Conservation (phyloP, 2,113 vertebrate species). For the Alligator mississippiensis region DNA sequence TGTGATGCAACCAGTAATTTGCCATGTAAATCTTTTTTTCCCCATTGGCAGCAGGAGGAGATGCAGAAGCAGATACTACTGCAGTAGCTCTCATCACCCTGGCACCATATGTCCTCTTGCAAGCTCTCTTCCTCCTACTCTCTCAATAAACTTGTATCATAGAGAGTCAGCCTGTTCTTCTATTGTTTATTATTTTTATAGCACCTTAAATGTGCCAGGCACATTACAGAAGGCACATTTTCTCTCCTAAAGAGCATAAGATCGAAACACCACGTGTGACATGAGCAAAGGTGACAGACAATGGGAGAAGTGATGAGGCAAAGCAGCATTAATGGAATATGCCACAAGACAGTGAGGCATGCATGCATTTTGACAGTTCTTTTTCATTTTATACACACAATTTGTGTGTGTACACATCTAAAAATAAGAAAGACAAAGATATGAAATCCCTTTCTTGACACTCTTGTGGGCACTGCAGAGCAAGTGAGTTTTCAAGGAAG, state of each 20-base stretch:
- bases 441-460: not conserved
- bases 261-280: too few relatives aligned
- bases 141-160: not conserved
- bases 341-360: too few relatives aligned
- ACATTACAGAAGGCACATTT: rapidly evolving
- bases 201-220: rapidly evolving
- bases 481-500: not conserved
- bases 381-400: too few relatives aligned
- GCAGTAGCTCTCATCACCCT: not conserved
- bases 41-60: not conserved
- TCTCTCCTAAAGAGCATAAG: not conserved
- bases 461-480: not conserved
- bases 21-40: not conserved
- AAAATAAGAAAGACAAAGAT: rapidly evolving
- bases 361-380: too few relatives aligned
- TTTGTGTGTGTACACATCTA: rapidly evolving
- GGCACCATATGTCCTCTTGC: not conserved
- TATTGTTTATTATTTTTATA: rapidly evolving
- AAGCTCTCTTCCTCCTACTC: not conserved
- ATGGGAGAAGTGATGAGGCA: too few relatives aligned
- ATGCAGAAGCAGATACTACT: not conserved
- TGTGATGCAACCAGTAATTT: not conserved
- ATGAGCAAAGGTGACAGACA: too few relatives aligned
- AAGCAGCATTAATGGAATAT: too few relatives aligned
- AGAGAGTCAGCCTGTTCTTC: not conserved